Evolutionary conservation across 2,888 invertebrate genomes (phyloP), one percentile per base, ranked within the genome.

Genomic region (Heliconius sara): DNA sequence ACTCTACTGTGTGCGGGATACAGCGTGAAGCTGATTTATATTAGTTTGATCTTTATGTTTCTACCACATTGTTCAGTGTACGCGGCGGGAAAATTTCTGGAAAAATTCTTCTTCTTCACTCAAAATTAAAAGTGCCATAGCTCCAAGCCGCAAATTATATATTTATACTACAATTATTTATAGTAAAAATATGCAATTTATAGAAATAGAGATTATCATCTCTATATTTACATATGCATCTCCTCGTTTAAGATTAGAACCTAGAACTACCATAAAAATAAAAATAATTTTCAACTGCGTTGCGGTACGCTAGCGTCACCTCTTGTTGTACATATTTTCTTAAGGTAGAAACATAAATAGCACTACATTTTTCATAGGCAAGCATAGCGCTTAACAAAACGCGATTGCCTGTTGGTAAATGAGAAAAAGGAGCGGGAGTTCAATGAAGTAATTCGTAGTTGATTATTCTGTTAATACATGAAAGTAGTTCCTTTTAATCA

Each of bases 361-460:
- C 25, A 25, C 2, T 34, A 16, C 25, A 43, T 70, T 70, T 70
- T 43, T 43, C 25, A 43, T 70, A 25, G 70, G 25, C 70, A 25
- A 16, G 25, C 43, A 16, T 25, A 43, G 70, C 16, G 13, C 68
- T 43, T 25, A 43, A 70, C 25, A 27, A 70, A 70, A 43, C 43
- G 68, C n/a, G 68, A 43, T 68, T 25, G 70, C 70, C 70, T 70
- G 43, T 16, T 70, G 25, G 47, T 47, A 70, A 43, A n/a, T 43
- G 43, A 68, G 68, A n/a, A 39, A 68, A 25, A n/a, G 43, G 68
- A 68, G 16, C 25, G 39, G 13, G 13, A 39, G 43, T 70, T 47
- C 7, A 43, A 70, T 47, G 13, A 70, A 70, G 19, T 70, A 25
- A 70, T 70, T 70, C 70, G 5, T 43, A 70, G 6, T n/a, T 73